Evolutionary conservation across 1,140 invertebrate species (phyloP).

Genomic region (Pantala flavescens): DNA sequence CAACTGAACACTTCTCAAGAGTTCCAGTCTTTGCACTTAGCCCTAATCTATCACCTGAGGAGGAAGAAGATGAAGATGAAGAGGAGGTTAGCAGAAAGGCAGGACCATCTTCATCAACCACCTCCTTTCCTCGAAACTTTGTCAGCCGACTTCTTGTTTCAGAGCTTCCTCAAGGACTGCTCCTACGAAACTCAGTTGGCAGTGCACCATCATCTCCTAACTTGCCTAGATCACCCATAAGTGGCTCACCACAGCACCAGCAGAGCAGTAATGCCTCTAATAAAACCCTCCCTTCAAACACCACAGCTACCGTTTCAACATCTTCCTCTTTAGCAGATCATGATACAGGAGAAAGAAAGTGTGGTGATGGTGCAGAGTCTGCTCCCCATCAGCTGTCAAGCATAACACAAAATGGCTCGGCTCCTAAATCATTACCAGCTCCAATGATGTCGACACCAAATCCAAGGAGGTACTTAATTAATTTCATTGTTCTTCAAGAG

Average conservation of each 20-base stretch:
- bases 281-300: not conserved
- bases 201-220: constrained; percentile 57
- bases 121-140: constrained; percentile 48
- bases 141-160: constrained; percentile 47
- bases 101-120: not conserved
- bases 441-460: not conserved
- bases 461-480: not conserved
- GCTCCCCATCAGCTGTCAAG: not conserved
- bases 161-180: constrained; percentile 30
- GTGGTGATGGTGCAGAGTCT: not conserved
- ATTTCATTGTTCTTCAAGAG: not conserved
- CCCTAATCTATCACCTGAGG: constrained; percentile 60
- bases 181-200: constrained; percentile 39
- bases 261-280: not conserved
- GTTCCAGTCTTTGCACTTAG: constrained; percentile 86
- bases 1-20: constrained; percentile 89
- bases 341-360: not conserved
- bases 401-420: not conserved
- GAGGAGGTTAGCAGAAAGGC: not conserved
- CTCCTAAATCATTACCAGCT: not conserved
- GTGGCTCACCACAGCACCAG: not conserved
- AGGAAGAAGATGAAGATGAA: constrained; percentile 39
- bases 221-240: constrained; percentile 29
- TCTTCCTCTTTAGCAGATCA: not conserved
- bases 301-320: not conserved